Percentiles rank a stretch among this genome's conserved stretches.
Evolutionary conservation across 1,140 invertebrate species (phyloP).

Genomic region (Trialeurodes vaporariorum): DNA sequence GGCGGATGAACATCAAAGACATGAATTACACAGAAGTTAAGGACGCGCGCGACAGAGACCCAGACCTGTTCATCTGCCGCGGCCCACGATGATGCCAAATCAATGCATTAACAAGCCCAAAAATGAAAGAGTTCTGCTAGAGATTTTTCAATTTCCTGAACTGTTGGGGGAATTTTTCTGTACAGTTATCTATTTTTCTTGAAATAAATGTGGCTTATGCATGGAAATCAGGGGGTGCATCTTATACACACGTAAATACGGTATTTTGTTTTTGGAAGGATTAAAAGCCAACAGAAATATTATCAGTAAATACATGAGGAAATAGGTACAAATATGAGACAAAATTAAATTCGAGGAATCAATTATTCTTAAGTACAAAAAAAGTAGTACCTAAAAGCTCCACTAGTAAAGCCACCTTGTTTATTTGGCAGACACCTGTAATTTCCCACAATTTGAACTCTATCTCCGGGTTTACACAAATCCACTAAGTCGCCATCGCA

Average conservation of each 20-base stretch:
- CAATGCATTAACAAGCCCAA: too few species aligned
- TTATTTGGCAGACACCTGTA: slow-evolving; percentile 91
- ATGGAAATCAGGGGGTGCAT: slow-evolving; percentile 9
- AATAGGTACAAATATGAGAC: slow-evolving; percentile 4
- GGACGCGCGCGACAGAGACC: too few species aligned
- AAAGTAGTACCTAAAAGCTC: slow-evolving; percentile 84
- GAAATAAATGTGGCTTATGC: too few species aligned
- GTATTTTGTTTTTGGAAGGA: not conserved
- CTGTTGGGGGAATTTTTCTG: too few species aligned
- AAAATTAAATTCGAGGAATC: not conserved
- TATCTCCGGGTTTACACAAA: slow-evolving; percentile 89
- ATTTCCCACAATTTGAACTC: slow-evolving; percentile 88
- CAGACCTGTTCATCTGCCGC: too few species aligned
- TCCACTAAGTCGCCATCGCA: slow-evolving; percentile 97
- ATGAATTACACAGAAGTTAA: too few species aligned
- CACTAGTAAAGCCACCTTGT: slow-evolving; percentile 83
- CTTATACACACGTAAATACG: too few species aligned
- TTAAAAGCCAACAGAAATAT: slow-evolving; percentile 9
- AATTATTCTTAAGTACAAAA: not conserved
- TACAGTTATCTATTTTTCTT: too few species aligned
- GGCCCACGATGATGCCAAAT: too few species aligned
- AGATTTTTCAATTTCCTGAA: too few species aligned
- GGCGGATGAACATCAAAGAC: too few species aligned
- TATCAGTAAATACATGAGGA: not conserved
- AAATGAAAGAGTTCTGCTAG: too few species aligned